Evolutionary conservation across 2,888 invertebrate genomes (phyloP).

Genomic region (Parnassius mnemosyne): DNA sequence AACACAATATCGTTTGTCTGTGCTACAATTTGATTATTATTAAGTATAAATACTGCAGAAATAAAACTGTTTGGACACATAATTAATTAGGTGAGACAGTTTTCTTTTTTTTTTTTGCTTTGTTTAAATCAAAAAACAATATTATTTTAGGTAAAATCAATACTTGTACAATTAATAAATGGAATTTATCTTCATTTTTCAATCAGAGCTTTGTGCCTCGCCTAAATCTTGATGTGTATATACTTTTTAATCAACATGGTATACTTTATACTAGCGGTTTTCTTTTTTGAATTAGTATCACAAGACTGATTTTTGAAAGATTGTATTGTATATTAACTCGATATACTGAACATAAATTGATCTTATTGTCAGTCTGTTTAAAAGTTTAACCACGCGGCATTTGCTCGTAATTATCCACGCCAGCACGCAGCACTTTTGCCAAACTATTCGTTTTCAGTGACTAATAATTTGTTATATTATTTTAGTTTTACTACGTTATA

Average conservation of each 20-base stretch:
- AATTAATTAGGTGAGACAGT: too few species aligned
- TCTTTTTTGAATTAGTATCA: conserved; percentile 23
- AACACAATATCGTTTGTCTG: conserved; percentile 21
- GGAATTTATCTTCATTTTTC: too few species aligned
- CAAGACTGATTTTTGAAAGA: conserved; percentile 48
- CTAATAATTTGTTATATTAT: conserved; percentile 40
- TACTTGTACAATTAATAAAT: too few species aligned
- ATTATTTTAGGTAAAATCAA: too few species aligned
- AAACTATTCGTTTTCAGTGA: conserved; percentile 45
- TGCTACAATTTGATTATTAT: conserved; percentile 5
- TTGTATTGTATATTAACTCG: conserved; percentile 25
- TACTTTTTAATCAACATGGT: neutral
- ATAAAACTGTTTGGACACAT: neutral
- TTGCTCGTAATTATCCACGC: conserved; percentile 38
- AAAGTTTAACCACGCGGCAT: conserved; percentile 27
- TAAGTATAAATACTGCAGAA: conserved; percentile 12
- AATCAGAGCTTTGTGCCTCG: too few species aligned
- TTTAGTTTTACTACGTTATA: conserved; percentile 44
- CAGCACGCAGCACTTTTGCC: conserved; percentile 44
- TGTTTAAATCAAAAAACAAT: too few species aligned
- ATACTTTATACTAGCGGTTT: neutral
- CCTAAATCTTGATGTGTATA: neutral
- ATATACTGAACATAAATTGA: conserved; percentile 14
- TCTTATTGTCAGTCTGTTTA: conserved; percentile 45
- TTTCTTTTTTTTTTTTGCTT: too few species aligned